These are phyloP conservation scores for Pangasianodon hypophthalmus DNA, from an alignment of 2,113 vertebrate species.

Conservation along the genomic window DNA sequence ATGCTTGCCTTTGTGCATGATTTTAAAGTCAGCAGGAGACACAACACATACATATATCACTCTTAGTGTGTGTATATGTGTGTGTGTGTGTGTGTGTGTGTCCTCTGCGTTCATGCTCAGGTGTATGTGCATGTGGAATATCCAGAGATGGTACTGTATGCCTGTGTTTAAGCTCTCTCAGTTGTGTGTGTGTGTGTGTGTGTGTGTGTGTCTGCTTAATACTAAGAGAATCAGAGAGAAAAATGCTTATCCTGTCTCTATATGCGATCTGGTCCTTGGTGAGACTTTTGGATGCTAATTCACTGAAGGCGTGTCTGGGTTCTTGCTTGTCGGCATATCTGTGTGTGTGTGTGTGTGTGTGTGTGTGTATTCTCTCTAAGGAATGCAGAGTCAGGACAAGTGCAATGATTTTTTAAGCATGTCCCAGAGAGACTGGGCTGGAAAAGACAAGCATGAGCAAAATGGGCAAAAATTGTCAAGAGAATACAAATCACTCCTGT, in stretches of 20 bases:
- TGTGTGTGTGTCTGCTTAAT: not conserved
- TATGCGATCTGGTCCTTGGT: not conserved
- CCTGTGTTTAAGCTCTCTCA: too few species aligned
- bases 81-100: not conserved
- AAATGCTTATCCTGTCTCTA: not conserved
- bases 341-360: not conserved
- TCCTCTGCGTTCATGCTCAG: too few species aligned
- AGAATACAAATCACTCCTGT: not conserved
- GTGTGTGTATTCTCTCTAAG: not conserved
- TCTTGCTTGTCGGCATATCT: not conserved
- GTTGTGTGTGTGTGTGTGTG: not conserved
- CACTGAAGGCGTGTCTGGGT: not conserved
- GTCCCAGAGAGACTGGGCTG: not conserved
- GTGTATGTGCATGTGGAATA: too few species aligned
- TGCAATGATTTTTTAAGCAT: slow-evolving; percentile 9
- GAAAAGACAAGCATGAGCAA: slow-evolving; percentile 1
- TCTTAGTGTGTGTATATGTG: not conserved
- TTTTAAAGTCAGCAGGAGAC: not conserved
- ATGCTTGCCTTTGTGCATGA: not conserved
- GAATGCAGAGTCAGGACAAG: not conserved
- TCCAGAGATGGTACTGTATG: too few species aligned
- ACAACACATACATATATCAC: not conserved
- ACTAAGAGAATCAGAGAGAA: not conserved
- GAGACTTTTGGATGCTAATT: not conserved
- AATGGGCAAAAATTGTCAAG: not conserved